A percentile compares a stretch with the other conserved stretches of the same genome.
These are phyloP conservation scores for Zaprionus ghesquierei DNA, from an alignment of 1,140 invertebrate species.

Conservation along the genomic window DNA sequence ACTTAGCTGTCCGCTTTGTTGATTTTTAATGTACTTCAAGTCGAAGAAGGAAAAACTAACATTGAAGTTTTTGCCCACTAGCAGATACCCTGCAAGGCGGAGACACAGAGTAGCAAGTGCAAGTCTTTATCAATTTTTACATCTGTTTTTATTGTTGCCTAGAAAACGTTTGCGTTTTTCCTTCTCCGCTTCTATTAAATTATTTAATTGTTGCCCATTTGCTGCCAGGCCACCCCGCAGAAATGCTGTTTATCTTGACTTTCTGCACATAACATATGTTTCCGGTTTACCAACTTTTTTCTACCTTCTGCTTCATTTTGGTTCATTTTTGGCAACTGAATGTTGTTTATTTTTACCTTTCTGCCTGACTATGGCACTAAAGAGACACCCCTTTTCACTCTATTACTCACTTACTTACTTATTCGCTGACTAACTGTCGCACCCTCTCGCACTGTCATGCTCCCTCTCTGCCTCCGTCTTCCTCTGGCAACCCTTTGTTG, in stretches of 20 bases:
- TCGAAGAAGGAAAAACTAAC: background rate
- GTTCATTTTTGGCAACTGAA: slow-evolving; percentile 3
- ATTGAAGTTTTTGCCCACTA: background rate
- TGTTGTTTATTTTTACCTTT: slow-evolving; percentile 31
- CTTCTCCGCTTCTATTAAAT: background rate
- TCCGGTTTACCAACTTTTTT: background rate
- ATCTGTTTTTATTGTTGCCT: too few relatives aligned
- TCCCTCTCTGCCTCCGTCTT: background rate
- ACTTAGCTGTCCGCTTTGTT: slow-evolving; percentile 17
- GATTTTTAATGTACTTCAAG: slow-evolving; percentile 27
- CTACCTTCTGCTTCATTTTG: background rate
- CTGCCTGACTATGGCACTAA: slow-evolving; percentile 11
- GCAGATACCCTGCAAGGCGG: background rate
- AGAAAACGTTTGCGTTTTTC: too few relatives aligned
- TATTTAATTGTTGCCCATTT: background rate
- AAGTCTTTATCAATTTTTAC: too few relatives aligned
- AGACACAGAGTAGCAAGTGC: too few relatives aligned
- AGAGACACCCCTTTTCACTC: background rate
- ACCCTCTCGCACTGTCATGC: background rate
- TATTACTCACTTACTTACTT: background rate
- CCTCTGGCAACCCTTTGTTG: background rate
- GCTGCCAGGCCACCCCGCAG: too few relatives aligned
- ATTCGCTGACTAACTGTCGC: slow-evolving; percentile 16
- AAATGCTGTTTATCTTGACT: background rate
- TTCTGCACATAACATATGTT: background rate